Conservation (phyloP, 2,888 invertebrate genomes). For the Camponotus fellah region DNA sequence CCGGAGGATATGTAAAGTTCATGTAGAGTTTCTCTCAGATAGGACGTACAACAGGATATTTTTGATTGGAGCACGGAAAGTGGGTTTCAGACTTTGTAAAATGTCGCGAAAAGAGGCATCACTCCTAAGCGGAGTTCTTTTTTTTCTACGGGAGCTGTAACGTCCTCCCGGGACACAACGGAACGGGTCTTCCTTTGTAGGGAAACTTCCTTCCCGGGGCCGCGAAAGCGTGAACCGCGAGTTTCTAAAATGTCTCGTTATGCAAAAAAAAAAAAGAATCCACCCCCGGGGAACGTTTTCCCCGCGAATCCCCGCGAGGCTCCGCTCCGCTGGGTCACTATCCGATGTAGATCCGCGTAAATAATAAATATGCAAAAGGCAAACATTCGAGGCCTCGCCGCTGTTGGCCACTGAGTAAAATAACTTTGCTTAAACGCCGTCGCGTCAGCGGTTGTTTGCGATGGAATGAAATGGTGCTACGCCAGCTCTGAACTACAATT, state of each 20-base stretch:
- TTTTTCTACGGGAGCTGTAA: constrained; percentile 18
- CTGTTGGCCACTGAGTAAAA: neutral
- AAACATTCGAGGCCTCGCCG: constrained; percentile 15
- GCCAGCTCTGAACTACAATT: constrained; percentile 36
- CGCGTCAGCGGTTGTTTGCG: constrained; percentile 39
- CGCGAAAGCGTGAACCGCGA: constrained; percentile 18
- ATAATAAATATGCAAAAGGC: constrained; percentile 49
- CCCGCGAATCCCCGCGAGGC: neutral
- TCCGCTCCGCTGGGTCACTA: neutral
- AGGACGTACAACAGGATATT: constrained; percentile 23
- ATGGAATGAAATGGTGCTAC: neutral
- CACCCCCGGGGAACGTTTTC: neutral
- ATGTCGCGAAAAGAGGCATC: neutral
- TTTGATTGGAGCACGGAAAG: constrained; percentile 38
- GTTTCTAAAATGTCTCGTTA: constrained; percentile 37
- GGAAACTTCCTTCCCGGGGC: neutral
- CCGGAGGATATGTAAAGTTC: constrained; percentile 12
- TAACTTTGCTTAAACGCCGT: constrained; percentile 41
- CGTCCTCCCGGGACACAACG: constrained; percentile 8
- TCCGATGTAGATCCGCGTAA: constrained; percentile 28
- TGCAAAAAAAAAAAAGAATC: constrained; percentile 3
- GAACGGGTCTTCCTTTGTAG: neutral
- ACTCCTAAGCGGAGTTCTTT: neutral
- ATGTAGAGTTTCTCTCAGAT: neutral
- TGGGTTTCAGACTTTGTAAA: constrained; percentile 29